Conservation (phyloP, 2,113 vertebrate genomes). For the Salvelinus fontinalis region DNA sequence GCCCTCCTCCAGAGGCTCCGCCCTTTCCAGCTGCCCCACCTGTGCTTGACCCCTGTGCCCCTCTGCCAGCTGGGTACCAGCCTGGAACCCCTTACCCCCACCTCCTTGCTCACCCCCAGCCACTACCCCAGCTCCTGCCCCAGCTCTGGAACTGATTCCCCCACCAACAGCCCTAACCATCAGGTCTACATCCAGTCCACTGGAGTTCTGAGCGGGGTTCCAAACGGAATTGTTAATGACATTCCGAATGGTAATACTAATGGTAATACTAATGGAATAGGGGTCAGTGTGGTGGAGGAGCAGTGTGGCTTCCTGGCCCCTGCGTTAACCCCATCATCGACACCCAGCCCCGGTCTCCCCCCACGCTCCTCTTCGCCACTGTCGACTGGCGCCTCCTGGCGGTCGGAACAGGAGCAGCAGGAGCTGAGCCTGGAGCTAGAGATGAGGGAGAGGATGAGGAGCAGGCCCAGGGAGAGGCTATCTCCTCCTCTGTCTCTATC, state of each 20-base stretch:
- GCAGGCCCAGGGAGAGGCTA: conserved; percentile 60
- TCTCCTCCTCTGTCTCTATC: conserved; percentile 36
- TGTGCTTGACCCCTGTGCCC: conserved; percentile 64
- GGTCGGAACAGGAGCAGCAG: conserved; percentile 64
- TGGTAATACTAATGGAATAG: conserved; percentile 17
- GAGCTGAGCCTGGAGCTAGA: conserved; percentile 72
- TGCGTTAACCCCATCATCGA: conserved; percentile 60
- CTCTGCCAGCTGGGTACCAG: conserved; percentile 66
- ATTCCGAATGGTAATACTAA: no score
- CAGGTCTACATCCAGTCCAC: conserved; percentile 57
- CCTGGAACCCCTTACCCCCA: conserved; percentile 52
- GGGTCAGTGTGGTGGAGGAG: conserved; percentile 57
- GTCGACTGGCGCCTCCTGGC: conserved; percentile 67
- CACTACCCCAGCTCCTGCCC: conserved; percentile 62
- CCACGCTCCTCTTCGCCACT: conserved; percentile 55
- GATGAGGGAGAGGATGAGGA: conserved; percentile 73
- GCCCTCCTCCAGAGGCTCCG: conserved; percentile 84
- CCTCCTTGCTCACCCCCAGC: conserved; percentile 44
- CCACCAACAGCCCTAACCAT: conserved; percentile 58
- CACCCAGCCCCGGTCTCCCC: conserved; percentile 68
- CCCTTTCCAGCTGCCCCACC: conserved; percentile 73
- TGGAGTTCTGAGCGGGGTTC: conserved; percentile 36
- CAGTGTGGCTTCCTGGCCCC: conserved; percentile 62
- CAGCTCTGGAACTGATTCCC: conserved; percentile 59
- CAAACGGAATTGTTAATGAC: conserved; percentile 40